Percentiles rank a stretch among this genome's conserved stretches.
These are phyloP conservation scores for Drosophila sturtevanti DNA, from an alignment of 1,140 invertebrate genomes.

Conservation along the genomic window DNA sequence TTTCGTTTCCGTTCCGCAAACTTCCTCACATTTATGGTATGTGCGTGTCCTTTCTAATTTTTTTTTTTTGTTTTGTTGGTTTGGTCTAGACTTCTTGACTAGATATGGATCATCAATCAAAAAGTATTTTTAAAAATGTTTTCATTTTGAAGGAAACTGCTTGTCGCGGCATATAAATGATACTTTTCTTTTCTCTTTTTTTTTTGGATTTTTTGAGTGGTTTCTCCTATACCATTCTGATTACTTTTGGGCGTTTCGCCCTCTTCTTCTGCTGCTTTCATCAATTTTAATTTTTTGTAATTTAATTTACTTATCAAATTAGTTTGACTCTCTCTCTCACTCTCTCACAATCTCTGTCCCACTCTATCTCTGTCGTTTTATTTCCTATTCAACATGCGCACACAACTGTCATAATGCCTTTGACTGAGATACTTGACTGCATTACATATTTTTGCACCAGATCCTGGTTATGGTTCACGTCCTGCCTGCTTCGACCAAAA, in stretches of 20 bases:
- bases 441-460: slow-evolving; percentile 30
- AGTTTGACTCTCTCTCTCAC: slow-evolving; percentile 37
- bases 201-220: slow-evolving; percentile 8
- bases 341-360: no score
- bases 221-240: slow-evolving; percentile 41
- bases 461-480: slow-evolving; percentile 25
- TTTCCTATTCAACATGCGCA: slow-evolving; percentile 2
- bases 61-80: slow-evolving; percentile 3
- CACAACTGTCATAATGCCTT: slow-evolving; percentile 71
- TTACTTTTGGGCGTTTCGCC: slow-evolving; percentile 55
- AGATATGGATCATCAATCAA: slow-evolving; percentile 69
- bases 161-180: slow-evolving; percentile 79
- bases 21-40: slow-evolving; percentile 30
- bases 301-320: slow-evolving; percentile 31
- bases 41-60: slow-evolving; percentile 73
- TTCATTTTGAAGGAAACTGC: slow-evolving; percentile 50
- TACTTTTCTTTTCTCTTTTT: slow-evolving; percentile 48
- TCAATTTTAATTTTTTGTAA: slow-evolving; percentile 64
- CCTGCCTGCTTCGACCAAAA: no score
- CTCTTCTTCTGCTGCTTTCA: slow-evolving; percentile 36
- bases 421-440: slow-evolving; percentile 46
- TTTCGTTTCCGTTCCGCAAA: slow-evolving; percentile 32
- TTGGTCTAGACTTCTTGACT: slow-evolving; percentile 61
- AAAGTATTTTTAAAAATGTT: slow-evolving; percentile 73
- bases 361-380: slow-evolving; percentile 36